phyloP scores from a whole-genome alignment of 2,888 invertebrate species.

The Amblyjoppa proteus region DNA sequence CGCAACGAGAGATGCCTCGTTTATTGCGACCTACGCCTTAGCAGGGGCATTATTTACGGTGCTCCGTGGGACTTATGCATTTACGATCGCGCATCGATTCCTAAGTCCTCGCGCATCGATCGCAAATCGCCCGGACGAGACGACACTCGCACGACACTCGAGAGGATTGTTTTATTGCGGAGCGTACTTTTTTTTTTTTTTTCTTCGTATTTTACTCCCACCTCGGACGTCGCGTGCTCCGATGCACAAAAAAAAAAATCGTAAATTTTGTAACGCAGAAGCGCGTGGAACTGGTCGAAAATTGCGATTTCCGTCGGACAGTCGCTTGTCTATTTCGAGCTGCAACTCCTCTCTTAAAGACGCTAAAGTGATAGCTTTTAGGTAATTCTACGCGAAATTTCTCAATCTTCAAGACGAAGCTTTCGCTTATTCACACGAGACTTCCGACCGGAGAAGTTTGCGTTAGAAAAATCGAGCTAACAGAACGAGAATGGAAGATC shows the following conservation, averaged over 20 bases:
- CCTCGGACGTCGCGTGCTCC: slow-evolving; percentile 10
- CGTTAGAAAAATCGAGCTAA: background rate
- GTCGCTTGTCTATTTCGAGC: background rate
- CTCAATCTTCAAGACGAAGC: background rate
- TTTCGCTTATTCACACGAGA: background rate
- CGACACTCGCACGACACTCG: slow-evolving; percentile 72
- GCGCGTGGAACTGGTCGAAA: background rate
- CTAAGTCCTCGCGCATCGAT: background rate
- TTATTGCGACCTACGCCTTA: slow-evolving; percentile 50
- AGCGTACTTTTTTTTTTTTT: slow-evolving; percentile 5
- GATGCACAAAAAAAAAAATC: background rate
- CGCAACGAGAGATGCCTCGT: slow-evolving; percentile 56
- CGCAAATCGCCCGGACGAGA: slow-evolving; percentile 81
- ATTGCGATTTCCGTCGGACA: background rate
- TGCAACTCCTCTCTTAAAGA: background rate
- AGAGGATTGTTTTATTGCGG: slow-evolving; percentile 48
- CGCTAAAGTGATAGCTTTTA: background rate
- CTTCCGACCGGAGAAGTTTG: background rate
- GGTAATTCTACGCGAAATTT: background rate
- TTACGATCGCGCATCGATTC: slow-evolving; percentile 50
- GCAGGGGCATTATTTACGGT: slow-evolving; percentile 53
- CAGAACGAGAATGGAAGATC: too few species aligned
- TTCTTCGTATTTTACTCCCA: background rate
- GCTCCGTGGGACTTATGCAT: slow-evolving; percentile 42
- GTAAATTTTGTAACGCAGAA: background rate